Percentiles rank a stretch among this genome's conserved stretches.
phyloP scores from a whole-genome alignment of 2,888 invertebrate species.

The Brachyptera risi region DNA sequence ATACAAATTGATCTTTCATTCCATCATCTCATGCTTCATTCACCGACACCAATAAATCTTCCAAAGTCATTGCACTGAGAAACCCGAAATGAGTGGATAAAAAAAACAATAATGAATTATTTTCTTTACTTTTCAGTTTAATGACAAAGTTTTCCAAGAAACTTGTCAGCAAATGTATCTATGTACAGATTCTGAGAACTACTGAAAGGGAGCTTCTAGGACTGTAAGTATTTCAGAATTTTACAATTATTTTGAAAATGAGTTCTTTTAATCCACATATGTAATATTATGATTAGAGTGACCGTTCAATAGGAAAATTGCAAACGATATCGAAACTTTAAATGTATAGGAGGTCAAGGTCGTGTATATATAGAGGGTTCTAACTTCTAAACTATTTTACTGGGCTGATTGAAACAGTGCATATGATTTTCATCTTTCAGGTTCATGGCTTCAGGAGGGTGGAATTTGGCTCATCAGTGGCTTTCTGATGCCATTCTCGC shows the following conservation, averaged over 20 bases:
- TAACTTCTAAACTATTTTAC: no score
- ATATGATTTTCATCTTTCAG: slow-evolving; percentile 42
- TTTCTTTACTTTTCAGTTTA: slow-evolving; percentile 66
- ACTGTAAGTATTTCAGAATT: slow-evolving; percentile 52
- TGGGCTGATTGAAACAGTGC: neutral
- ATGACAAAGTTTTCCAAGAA: slow-evolving; percentile 96
- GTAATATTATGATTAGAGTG: no score
- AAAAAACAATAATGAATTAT: no score
- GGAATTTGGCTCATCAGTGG: slow-evolving; percentile 89
- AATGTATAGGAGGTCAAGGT: no score
- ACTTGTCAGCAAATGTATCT: slow-evolving; percentile 92
- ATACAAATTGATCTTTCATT: no score
- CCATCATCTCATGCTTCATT: no score
- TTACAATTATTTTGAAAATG: neutral
- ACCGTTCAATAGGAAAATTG: no score
- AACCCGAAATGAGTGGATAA: no score
- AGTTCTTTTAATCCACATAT: neutral
- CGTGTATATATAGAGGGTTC: no score
- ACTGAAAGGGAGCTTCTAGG: slow-evolving; percentile 79
- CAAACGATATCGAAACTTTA: no score
- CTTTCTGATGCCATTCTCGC: slow-evolving; percentile 79
- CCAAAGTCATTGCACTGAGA: no score
- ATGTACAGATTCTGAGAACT: slow-evolving; percentile 85
- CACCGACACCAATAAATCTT: no score
- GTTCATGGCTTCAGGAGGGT: slow-evolving; percentile 88